A percentile compares a stretch with the other conserved stretches of the same genome.
phyloP scores from a whole-genome alignment of 2,888 invertebrate species.

The Cyclophora albipunctata region DNA sequence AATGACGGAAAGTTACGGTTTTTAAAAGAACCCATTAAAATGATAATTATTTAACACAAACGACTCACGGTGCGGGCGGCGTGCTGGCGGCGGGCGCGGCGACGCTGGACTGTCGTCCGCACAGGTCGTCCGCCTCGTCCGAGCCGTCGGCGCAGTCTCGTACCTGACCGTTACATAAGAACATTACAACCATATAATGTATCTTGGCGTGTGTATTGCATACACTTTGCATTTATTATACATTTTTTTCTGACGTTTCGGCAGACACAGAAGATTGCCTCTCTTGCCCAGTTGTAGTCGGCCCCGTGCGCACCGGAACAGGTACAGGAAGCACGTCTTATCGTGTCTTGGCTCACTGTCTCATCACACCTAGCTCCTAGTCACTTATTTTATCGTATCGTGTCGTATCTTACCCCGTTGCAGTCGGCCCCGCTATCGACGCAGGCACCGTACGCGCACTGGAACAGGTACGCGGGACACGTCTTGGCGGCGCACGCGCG shows the following conservation, averaged over 20 bases:
- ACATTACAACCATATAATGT: neutral
- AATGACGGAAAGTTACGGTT: too few species aligned
- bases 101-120: slow-evolving; percentile 11
- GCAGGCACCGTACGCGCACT: slow-evolving; percentile 78
- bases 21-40: too few species aligned
- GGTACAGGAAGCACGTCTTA: neutral
- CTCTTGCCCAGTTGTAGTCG: neutral
- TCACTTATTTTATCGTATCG: too few species aligned
- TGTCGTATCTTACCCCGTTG: slow-evolving; percentile 36
- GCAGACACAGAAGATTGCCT: neutral
- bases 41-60: too few species aligned
- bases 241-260: neutral
- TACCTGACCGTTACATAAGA: slow-evolving; percentile 20
- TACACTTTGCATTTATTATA: neutral
- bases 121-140: slow-evolving; percentile 43
- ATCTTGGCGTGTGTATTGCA: neutral
- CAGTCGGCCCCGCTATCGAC: slow-evolving; percentile 74
- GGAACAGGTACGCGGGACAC: slow-evolving; percentile 73
- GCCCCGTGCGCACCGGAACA: neutral
- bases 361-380: too few species aligned
- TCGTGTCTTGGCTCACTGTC: too few species aligned
- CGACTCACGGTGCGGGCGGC: too few species aligned
- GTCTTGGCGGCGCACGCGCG: slow-evolving; percentile 41
- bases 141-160: slow-evolving; percentile 48
- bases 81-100: too few species aligned